phyloP scores from a whole-genome alignment of 2,888 invertebrate species.

The Nineta flava region DNA sequence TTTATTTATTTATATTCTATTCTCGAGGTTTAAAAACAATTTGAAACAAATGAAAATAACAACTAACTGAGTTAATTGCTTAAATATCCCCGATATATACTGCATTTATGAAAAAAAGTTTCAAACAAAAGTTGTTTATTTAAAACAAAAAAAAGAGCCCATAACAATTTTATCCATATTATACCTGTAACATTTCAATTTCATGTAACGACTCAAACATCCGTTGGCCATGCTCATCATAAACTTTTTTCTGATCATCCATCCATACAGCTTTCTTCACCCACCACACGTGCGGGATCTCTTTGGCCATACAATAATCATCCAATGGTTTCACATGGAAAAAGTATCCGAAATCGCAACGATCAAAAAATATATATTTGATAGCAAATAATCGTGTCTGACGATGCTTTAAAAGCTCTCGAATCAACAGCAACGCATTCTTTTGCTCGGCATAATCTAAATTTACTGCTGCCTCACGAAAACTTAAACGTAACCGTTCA shows the following conservation, averaged over 20 bases:
- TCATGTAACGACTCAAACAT: slow-evolving; percentile 1
- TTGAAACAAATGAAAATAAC: no score
- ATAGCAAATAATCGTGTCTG: slow-evolving; percentile 2
- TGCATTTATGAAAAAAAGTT: no score
- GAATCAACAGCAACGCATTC: neutral
- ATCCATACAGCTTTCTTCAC: slow-evolving; percentile 2
- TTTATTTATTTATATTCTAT: no score
- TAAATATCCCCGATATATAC: no score
- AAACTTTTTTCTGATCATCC: slow-evolving; percentile 3
- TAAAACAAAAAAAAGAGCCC: no score
- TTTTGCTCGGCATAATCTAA: slow-evolving; percentile 3
- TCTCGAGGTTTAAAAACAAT: no score
- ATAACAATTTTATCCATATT: no score
- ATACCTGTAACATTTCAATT: slow-evolving; percentile 4
- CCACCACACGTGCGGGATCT: slow-evolving; percentile 1
- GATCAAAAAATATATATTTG: slow-evolving; percentile 2
- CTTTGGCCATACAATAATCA: slow-evolving; percentile 1
- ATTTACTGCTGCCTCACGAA: neutral
- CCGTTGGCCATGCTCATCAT: neutral
- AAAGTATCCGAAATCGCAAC: slow-evolving; percentile 3
- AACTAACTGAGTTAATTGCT: no score
- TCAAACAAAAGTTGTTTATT: no score
- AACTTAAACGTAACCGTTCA: neutral
- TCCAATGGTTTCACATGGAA: slow-evolving; percentile 5
- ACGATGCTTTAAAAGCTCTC: slow-evolving; percentile 1